Conservation (phyloP, 2,113 vertebrate genomes). For the Heterotis niloticus region DNA sequence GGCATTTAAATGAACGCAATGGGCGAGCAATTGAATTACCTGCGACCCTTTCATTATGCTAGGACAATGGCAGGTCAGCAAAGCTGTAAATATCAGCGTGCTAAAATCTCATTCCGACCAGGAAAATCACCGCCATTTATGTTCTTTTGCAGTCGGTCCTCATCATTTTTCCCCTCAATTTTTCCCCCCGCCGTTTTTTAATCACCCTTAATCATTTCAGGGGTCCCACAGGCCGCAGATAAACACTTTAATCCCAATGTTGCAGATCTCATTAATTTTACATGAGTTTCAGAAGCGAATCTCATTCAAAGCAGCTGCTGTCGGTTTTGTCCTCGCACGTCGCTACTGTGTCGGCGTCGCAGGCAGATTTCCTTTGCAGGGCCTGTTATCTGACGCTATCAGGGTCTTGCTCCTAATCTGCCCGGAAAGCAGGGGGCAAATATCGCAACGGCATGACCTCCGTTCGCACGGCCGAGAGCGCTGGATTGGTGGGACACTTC, state of each 20-base stretch:
- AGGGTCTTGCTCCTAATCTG: slow-evolving; percentile 16
- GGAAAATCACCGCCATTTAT: slow-evolving; percentile 33
- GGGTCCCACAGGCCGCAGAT: slow-evolving; percentile 45
- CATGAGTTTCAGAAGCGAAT: slow-evolving; percentile 49
- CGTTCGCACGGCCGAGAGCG: not conserved
- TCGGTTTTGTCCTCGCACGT: slow-evolving; percentile 35
- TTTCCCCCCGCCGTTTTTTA: slow-evolving; percentile 28
- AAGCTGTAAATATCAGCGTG: slow-evolving; percentile 35
- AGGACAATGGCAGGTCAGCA: slow-evolving; percentile 28
- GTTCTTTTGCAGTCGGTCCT: not conserved
- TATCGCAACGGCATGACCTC: slow-evolving; percentile 28
- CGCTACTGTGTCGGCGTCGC: slow-evolving; percentile 25
- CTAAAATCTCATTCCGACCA: slow-evolving; percentile 37
- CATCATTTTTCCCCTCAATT: not conserved
- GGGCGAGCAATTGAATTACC: slow-evolving; percentile 39
- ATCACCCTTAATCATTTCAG: slow-evolving; percentile 52
- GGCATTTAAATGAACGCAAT: slow-evolving; percentile 32
- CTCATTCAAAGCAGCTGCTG: slow-evolving; percentile 46
- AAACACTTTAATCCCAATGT: slow-evolving; percentile 52
- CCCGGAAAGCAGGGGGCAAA: slow-evolving; percentile 20
- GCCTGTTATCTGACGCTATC: slow-evolving; percentile 39
- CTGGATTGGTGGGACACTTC: not conserved
- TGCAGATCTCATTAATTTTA: slow-evolving; percentile 56
- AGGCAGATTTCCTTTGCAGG: slow-evolving; percentile 23
- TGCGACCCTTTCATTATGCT: slow-evolving; percentile 35